phyloP scores from a whole-genome alignment of 35 echinoderm and acorn worm genomes.

The Heliocidaris tuberculata region DNA sequence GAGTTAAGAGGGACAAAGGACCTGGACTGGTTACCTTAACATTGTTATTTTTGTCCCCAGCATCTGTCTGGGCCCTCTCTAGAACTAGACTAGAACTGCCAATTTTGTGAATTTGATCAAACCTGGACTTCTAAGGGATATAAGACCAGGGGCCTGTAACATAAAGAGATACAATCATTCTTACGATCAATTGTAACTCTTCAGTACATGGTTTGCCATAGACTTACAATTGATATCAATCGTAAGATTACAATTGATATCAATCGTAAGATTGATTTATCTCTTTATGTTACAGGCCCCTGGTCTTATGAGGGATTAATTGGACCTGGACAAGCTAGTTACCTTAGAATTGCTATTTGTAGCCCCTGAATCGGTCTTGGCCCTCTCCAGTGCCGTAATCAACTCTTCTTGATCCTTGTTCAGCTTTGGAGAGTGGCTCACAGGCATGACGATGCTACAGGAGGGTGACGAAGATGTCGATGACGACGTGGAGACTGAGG shows the following conservation, averaged over 20 bases:
- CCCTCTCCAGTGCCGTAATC: conserved; percentile 69
- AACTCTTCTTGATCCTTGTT: conserved; percentile 82
- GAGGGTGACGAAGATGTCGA: neutral
- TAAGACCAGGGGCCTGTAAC: no score
- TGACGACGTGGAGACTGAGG: conserved; percentile 27
- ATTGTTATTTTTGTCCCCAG: conserved; percentile 49
- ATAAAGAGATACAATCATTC: no score
- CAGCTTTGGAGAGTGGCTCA: conserved; percentile 57
- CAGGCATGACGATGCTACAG: conserved; percentile 1
- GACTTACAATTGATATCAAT: no score
- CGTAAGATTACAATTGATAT: no score
- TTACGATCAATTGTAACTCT: no score
- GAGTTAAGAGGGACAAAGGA: neutral
- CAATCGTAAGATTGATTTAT: no score
- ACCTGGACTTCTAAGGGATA: no score
- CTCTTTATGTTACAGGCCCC: no score
- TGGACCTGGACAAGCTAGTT: neutral
- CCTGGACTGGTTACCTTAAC: conserved; percentile 39
- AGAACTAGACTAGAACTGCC: neutral
- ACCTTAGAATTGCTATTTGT: conserved; percentile 67
- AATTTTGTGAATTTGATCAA: no score
- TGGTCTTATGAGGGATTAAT: neutral
- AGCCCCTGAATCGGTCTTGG: conserved; percentile 63
- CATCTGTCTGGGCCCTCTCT: conserved; percentile 69
- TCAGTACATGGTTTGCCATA: no score